Conservation (phyloP, 2,888 invertebrate species). For the Oscheius myriophilus region DNA sequence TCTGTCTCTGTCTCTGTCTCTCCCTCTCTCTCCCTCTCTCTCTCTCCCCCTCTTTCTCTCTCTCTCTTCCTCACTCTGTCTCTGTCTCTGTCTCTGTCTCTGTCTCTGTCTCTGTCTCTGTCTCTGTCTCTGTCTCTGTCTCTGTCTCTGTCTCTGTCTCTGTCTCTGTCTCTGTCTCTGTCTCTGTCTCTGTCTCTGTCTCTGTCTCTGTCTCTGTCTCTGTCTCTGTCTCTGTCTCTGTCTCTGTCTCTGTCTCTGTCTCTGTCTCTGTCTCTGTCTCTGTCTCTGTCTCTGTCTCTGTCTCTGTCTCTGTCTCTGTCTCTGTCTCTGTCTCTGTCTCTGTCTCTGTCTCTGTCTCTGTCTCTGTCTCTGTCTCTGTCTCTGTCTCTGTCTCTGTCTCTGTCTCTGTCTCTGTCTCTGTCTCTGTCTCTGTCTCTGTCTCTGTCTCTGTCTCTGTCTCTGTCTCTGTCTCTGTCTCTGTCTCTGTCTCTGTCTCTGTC, state of each 20-base stretch:
- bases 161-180: neutral
- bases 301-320: neutral
- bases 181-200: neutral
- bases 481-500: neutral
- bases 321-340: neutral
- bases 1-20: neutral
- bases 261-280: neutral
- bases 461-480: neutral
- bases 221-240: neutral
- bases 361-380: neutral
- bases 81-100: neutral
- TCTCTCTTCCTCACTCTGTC: neutral
- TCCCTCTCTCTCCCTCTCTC: neutral
- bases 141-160: neutral
- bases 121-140: neutral
- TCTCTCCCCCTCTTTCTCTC: neutral
- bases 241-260: neutral
- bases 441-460: constrained; percentile 1
- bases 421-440: neutral
- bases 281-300: neutral
- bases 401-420: neutral
- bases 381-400: neutral
- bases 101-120: neutral
- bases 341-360: neutral
- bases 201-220: neutral